Conservation (phyloP, 2,113 vertebrate genomes). For the Cochlearius cochlearius region DNA sequence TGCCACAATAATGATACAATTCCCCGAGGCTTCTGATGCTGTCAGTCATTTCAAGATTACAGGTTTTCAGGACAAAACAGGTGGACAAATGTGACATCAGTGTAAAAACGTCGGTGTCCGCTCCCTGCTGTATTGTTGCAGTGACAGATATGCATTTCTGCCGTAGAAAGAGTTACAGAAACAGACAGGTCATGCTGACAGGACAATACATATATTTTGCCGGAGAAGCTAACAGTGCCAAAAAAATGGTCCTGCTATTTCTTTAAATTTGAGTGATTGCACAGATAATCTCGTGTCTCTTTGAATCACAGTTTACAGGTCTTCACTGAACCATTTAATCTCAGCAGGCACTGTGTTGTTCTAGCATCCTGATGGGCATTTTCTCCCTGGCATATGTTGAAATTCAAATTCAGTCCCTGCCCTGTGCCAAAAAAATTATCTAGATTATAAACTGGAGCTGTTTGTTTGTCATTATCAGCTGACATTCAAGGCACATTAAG, state of each 20-base stretch:
- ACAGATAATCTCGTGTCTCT: neutral
- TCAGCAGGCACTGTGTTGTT: neutral
- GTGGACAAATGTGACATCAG: neutral
- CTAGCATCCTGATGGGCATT: neutral
- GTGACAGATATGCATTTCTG: slow-evolving; percentile 10
- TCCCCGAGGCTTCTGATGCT: neutral
- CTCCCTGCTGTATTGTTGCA: neutral
- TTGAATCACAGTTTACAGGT: slow-evolving; percentile 2
- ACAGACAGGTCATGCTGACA: neutral
- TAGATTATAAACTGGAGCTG: neutral
- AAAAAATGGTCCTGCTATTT: neutral
- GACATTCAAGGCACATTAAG: neutral
- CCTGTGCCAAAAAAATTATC: neutral
- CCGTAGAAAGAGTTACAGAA: neutral
- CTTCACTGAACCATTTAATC: neutral
- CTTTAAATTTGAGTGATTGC: slow-evolving; percentile 39
- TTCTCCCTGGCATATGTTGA: neutral
- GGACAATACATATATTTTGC: neutral
- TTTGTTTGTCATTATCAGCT: slow-evolving; percentile 8
- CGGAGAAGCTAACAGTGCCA: neutral
- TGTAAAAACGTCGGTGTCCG: neutral
- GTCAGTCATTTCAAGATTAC: slow-evolving; percentile 29
- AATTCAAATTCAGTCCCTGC: neutral
- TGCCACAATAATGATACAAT: neutral
- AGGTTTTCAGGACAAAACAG: slow-evolving; percentile 45